These are phyloP conservation scores for Drosophila pandora DNA, from an alignment of 1,140 invertebrate species.

Conservation along the genomic window DNA sequence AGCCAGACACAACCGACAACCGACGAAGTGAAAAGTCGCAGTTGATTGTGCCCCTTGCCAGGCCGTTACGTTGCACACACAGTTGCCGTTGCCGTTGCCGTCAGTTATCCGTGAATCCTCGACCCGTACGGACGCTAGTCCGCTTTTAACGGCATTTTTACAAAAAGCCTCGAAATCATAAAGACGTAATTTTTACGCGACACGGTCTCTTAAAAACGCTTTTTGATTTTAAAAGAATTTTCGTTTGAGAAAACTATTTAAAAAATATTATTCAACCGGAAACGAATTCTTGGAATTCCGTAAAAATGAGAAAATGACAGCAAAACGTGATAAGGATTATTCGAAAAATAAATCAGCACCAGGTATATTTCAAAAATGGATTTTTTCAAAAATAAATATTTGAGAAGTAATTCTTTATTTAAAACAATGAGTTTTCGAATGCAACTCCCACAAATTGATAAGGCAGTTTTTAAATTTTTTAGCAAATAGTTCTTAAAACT, in stretches of 20 bases:
- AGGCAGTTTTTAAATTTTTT: not conserved
- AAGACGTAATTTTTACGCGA: slow-evolving; percentile 58
- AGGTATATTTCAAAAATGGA: slow-evolving; percentile 50
- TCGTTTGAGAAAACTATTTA: not conserved
- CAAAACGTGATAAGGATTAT: slow-evolving; percentile 84
- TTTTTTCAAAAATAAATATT: not conserved
- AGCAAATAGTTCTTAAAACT: not conserved
- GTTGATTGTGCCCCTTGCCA: slow-evolving; percentile 54
- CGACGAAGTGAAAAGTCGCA: slow-evolving; percentile 62
- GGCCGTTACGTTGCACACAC: slow-evolving; percentile 36
- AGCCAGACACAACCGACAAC: slow-evolving; percentile 14
- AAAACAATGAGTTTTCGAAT: not conserved
- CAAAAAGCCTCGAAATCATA: not conserved
- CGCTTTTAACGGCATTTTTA: not conserved
- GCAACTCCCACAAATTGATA: not conserved
- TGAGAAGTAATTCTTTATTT: not conserved
- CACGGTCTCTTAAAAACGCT: slow-evolving; percentile 1
- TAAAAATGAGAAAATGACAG: slow-evolving; percentile 83
- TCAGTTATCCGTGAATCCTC: slow-evolving; percentile 64
- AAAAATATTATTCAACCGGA: slow-evolving; percentile 12
- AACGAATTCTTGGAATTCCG: slow-evolving; percentile 72
- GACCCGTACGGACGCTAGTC: slow-evolving; percentile 49
- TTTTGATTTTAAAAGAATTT: not conserved
- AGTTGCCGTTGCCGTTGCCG: slow-evolving; percentile 30
- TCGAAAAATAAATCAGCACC: slow-evolving; percentile 80